Base-by-base conservation (phyloP, 2,797 vertebrate species). In the Falco naumanni region DNA sequence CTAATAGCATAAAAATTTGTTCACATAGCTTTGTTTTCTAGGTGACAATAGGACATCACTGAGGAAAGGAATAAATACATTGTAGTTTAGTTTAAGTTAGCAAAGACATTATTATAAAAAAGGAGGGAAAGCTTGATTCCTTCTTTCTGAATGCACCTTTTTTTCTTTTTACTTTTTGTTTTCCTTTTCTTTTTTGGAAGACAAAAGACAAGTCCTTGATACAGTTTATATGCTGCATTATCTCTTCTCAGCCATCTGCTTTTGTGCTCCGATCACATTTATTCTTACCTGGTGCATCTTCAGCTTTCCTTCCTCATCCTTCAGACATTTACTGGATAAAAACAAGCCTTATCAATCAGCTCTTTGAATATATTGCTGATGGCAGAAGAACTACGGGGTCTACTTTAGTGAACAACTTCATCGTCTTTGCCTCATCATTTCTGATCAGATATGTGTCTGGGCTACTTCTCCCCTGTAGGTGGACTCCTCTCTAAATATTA, bases 281-380 rank as follows among this genome's bases (percentile, higher is more conserved):
- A 65, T 28, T 57, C 45, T 72, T 48, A 53, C 8, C 10, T 39
- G 7, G 20, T 26, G 3, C 28, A 54, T 57, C 78, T 51, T 78
- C 22, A 50, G 37, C 94, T 92, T 89, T 83, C 64, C 37, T 77
- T 92, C 71, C 59, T 91, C 63, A 75, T 83, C 64, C 61, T 78
- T 85, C 45, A 74, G 65, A 83, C 8, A 1, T 68, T 80, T 81
- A 89, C 89, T 93, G 60, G 81, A 83, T 85, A 53, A 89, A 93
- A 96, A 95, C 66, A 91, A 92, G 75, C 41, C 90, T 88, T 96
- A 92, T 90, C 96, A 90, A 94, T 90, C 65, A 89, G 29, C 84
- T 91, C 34, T 33, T 75, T 90, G 92, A 90, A 94, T 94, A 94
- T 84, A 87, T 90, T 93, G 88, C 91, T 93, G 74, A 77, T 93